A percentile compares a stretch with the other conserved stretches of the same genome.
Evolutionary conservation across 2,113 vertebrate genomes (phyloP).

Genomic region (Sisor rabdophorus): DNA sequence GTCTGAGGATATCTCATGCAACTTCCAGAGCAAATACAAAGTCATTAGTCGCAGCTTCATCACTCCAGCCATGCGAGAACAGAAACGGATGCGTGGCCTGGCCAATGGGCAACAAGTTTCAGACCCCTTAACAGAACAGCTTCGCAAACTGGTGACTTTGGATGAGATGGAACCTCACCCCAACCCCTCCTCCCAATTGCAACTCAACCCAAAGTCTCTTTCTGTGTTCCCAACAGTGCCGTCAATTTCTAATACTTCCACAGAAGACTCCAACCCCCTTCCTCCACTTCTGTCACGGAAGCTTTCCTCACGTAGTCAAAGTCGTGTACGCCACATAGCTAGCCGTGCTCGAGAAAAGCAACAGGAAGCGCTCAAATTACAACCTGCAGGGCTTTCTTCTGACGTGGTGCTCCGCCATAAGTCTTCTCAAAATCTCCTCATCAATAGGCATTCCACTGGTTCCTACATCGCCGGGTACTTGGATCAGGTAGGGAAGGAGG

Average conservation of each 20-base stretch:
- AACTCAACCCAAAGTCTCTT: conserved; percentile 26
- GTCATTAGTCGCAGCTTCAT: conserved; percentile 91
- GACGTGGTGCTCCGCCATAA: conserved; percentile 81
- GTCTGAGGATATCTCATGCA: conserved; percentile 94
- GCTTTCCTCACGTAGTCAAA: conserved; percentile 91
- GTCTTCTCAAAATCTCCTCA: conserved; percentile 56
- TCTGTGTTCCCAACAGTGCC: conserved; percentile 30
- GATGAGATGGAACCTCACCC: conserved; percentile 75
- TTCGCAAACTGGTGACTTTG: conserved; percentile 81
- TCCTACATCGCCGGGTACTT: conserved; percentile 89
- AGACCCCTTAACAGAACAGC: conserved; percentile 84
- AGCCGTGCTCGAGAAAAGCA: conserved; percentile 87
- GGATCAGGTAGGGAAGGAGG: conserved; percentile 69
- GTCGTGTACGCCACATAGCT: conserved; percentile 91
- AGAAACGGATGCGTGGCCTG: conserved; percentile 55
- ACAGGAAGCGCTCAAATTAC: conserved; percentile 82
- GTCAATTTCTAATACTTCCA: conserved; percentile 11
- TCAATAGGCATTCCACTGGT: conserved; percentile 89
- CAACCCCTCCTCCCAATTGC: neutral
- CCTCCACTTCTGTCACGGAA: conserved; percentile 81
- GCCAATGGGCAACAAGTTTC: conserved; percentile 62
- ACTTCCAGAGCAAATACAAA: conserved; percentile 95
- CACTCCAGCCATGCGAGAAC: conserved; percentile 72
- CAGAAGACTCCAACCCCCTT: conserved; percentile 63
- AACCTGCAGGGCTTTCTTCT: conserved; percentile 34